Percentiles rank a stretch among this genome's conserved stretches.
Evolutionary conservation across 2,797 vertebrate species (phyloP).

Genomic region (Cirrhinus molitorella): DNA sequence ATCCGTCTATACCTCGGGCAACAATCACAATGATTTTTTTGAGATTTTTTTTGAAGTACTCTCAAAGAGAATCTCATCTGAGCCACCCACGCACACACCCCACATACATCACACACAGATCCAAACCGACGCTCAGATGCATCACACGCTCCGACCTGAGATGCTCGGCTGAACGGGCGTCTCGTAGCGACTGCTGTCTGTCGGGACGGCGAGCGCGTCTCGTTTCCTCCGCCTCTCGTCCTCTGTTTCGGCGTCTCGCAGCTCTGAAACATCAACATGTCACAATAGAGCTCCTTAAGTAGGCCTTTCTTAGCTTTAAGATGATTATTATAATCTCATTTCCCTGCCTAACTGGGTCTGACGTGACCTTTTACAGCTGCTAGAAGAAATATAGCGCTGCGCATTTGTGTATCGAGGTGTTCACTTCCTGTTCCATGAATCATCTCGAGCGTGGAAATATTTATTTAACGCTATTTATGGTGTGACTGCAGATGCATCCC

Average conservation of each 20-base stretch:
- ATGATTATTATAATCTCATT: slow-evolving; percentile 52
- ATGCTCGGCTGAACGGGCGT: slow-evolving; percentile 73
- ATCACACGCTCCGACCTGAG: slow-evolving; percentile 71
- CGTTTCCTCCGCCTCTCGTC: slow-evolving; percentile 75
- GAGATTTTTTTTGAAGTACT: slow-evolving; percentile 31
- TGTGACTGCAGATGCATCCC: slow-evolving; percentile 60
- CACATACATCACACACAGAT: slow-evolving; percentile 52
- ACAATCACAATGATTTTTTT: slow-evolving; percentile 53
- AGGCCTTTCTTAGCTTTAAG: slow-evolving; percentile 17
- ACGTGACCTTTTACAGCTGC: slow-evolving; percentile 48
- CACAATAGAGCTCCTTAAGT: slow-evolving; percentile 20
- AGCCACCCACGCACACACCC: slow-evolving; percentile 29
- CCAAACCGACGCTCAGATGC: background rate
- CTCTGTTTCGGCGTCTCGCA: slow-evolving; percentile 80
- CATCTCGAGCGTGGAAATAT: slow-evolving; percentile 58
- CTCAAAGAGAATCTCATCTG: slow-evolving; percentile 31
- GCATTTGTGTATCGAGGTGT: background rate
- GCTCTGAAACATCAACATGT: slow-evolving; percentile 65
- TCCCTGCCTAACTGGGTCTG: slow-evolving; percentile 24
- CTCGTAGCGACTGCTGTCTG: slow-evolving; percentile 81
- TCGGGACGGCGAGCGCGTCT: slow-evolving; percentile 76
- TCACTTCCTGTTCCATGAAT: slow-evolving; percentile 24
- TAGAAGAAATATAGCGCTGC: slow-evolving; percentile 21
- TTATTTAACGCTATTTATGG: slow-evolving; percentile 61
- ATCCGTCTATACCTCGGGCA: slow-evolving; percentile 41